Percentiles rank a stretch among this genome's conserved stretches.
Evolutionary conservation across 2,113 vertebrate species (phyloP).

Genomic region (Archocentrus centrarchus): DNA sequence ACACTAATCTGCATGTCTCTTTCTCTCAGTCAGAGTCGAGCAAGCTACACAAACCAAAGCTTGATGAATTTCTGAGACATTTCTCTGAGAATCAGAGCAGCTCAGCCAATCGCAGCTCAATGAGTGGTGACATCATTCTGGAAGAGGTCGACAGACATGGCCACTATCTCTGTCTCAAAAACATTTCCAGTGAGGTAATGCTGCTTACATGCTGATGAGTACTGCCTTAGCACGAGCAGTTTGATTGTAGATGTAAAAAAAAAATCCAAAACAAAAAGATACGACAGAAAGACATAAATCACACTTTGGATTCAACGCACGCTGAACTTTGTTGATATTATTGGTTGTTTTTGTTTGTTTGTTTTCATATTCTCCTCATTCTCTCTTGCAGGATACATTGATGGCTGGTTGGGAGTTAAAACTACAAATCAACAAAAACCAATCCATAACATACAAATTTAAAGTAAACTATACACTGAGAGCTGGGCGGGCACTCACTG

Average conservation of each 20-base stretch:
- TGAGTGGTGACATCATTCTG: fast-evolving
- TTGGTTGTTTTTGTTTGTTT: no score
- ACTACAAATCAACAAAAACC: fast-evolving
- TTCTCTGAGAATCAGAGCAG: no score
- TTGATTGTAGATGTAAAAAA: not conserved
- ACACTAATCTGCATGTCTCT: not conserved
- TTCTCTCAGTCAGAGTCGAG: not conserved
- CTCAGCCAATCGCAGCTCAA: not conserved
- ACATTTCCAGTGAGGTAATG: not conserved
- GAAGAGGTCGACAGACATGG: fast-evolving
- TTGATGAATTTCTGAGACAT: no score
- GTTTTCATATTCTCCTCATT: not conserved
- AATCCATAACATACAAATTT: fast-evolving
- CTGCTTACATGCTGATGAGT: fast-evolving
- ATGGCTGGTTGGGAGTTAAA: not conserved
- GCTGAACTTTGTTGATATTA: no score
- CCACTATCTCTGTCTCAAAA: fast-evolving
- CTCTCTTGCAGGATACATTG: fast-evolving
- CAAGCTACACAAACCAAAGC: no score
- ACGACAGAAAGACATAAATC: not conserved
- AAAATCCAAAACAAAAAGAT: fast-evolving
- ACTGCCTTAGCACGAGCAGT: not conserved
- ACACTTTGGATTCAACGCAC: not conserved
- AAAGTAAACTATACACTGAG: fast-evolving
- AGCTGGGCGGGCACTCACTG: fast-evolving